phyloP scores from a whole-genome alignment of 2,888 invertebrate genomes.

The Chymomyza fuscimana region DNA sequence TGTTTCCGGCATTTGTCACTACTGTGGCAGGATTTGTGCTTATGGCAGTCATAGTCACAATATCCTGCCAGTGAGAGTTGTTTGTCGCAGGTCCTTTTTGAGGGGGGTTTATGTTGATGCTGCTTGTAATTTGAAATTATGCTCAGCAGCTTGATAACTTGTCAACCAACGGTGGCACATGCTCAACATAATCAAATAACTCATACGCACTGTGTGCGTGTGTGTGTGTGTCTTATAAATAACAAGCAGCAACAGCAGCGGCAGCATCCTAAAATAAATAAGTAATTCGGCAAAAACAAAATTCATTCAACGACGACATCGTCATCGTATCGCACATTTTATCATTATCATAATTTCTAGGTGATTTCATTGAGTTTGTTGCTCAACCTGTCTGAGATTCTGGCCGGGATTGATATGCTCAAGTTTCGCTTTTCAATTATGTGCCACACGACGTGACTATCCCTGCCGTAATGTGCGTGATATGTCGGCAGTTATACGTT shows the following conservation, averaged over 20 bases:
- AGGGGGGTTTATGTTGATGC: constrained; percentile 54
- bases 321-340: constrained; percentile 12
- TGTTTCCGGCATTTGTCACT: constrained; percentile 60
- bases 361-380: constrained; percentile 58
- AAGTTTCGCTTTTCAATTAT: constrained; percentile 70
- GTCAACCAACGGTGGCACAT: constrained; percentile 39
- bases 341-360: constrained; percentile 71
- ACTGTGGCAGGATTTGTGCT: constrained; percentile 20
- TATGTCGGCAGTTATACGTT: constrained; percentile 31
- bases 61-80: constrained; percentile 30
- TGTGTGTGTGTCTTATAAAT: constrained; percentile 16
- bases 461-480: constrained; percentile 53
- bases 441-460: constrained; percentile 65
- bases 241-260: background rate
- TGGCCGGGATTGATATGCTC: constrained; percentile 58
- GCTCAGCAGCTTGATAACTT: constrained; percentile 46
- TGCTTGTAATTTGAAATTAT: constrained; percentile 67
- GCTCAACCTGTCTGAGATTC: background rate
- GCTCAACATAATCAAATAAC: constrained; percentile 71
- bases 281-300: constrained; percentile 4
- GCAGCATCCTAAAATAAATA: background rate
- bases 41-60: constrained; percentile 42
- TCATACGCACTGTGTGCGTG: constrained; percentile 54
- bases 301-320: background rate
- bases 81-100: background rate